Evolutionary conservation across 2,797 vertebrate genomes (phyloP).

Genomic region (Galagoides demidoff): DNA sequence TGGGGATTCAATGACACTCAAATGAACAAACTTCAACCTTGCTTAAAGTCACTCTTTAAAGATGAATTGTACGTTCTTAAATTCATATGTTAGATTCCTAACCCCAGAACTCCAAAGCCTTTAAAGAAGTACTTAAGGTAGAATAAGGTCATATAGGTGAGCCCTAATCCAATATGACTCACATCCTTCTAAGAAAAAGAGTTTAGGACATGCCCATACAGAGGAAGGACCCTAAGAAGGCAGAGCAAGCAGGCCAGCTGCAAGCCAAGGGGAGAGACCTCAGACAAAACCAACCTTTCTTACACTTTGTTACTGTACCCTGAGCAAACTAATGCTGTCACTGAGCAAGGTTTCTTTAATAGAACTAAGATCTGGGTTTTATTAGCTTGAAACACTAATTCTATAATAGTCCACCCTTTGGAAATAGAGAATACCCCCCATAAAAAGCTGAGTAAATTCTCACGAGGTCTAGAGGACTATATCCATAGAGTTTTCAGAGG

Average conservation of each 20-base stretch:
- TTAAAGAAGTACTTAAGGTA: neutral
- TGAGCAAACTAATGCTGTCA: neutral
- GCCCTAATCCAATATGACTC: neutral
- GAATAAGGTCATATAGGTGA: neutral
- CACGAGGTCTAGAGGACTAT: too few relatives aligned
- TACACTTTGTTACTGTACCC: neutral
- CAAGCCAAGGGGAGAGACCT: neutral
- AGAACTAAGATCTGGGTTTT: neutral
- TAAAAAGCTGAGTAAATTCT: neutral
- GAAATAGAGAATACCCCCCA: neutral
- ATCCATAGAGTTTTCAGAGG: neutral
- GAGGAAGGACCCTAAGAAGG: neutral
- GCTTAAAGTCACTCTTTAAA: neutral
- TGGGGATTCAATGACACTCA: neutral
- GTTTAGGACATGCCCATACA: neutral
- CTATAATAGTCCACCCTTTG: neutral
- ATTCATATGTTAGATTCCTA: neutral
- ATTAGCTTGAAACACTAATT: neutral
- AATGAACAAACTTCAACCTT: neutral
- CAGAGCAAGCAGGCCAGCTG: neutral
- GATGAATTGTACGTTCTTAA: neutral
- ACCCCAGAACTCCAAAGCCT: neutral
- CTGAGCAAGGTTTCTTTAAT: neutral
- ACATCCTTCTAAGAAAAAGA: neutral
- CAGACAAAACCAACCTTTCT: neutral